Base-by-base conservation (phyloP, 2,888 invertebrate genomes). In the Plagodis pulveraria region DNA sequence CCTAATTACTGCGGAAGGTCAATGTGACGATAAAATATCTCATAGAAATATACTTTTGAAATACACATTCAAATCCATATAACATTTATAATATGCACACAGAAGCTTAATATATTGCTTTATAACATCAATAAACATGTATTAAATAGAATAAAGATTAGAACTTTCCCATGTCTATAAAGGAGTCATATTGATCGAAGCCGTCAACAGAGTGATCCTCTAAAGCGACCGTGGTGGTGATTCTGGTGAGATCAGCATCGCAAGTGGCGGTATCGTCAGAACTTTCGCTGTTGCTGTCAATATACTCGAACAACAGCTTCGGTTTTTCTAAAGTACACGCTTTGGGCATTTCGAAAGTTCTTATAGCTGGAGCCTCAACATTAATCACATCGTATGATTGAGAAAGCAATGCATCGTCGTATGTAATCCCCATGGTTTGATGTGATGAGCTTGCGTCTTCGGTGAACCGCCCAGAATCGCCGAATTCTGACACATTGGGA, bases 101-200 rank as follows among this genome's bases (percentile, higher is more conserved):
- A 79, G 69, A 84, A 84, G 84, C 83, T 72, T 74, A 76, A 73
- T 65, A 77, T 76, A 71, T 69, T 73, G 71, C 70, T 59, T 69
- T 65, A 71, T 56, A 61, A 56, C 60, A 59, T 48, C 63, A 66
- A 60, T 67, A 69, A 72, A 74, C 58, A 74, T 73, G 65, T 62
- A 57, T 51, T 56, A 57, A 56, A 60, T 57, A 65, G 49, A 59
- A 36, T 64, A 70, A 71, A 70, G 62, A 53, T 60, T 72, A 93
- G 81, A 93, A 93, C 72, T 91, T 91, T 59, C 93, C 93, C 91
- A 93, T 91, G 77, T 93, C 93, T 76, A 93, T 86, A 76, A 91
- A 91, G 66, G 93, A 93, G 73, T 93, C 93, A 67, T 93, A 93
- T 68, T 93, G 93, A 66, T 93, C 93, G 65, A 84, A 86, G 71